Base-by-base conservation (phyloP, 92 coral and sea anemone species). In the Bergia puertoricense region DNA sequence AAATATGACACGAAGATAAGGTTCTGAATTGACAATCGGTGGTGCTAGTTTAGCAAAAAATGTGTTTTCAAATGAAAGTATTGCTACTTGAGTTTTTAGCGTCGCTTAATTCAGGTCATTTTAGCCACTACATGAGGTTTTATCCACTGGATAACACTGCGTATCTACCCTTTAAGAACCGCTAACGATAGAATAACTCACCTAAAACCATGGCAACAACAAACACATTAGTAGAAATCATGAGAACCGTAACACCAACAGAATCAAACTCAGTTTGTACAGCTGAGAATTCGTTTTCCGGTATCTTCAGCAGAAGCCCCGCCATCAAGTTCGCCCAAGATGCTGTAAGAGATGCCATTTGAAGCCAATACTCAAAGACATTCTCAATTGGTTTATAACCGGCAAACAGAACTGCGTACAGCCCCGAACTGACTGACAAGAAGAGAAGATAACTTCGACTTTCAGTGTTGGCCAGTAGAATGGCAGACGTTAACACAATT, bases 321-420 rank as follows among this genome's bases (percentile, higher is more conserved):
- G 83, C 83, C 65, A 88, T 90, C 81, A 92, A 50, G 76, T 91
- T 92, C 13, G 86, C 84, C 81, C 89, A 92, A 71, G 73, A 82
- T 36, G 94, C 90, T 10, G 87, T 9, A n/a, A 92, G 83, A 57
- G 94, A 90, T 22, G 87, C 90, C 75, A 90, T 85, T 75, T 92
- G 92, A 71, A 90, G 86, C 94, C 93, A 92, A 88, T 92, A 92
- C 86, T 92, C 94, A 85, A 92, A 88, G 40, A 30, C 42, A 79
- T 92, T 86, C 39, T 88, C 54, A 66, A 92, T 90, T 38, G 94
- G 94, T 71, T 92, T 90, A 89, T 78, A 92, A 84, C 89, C 80
- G 11, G 93, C 93, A 86, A 90, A 89, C 51, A 92, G 85, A 36
- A 92, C 76, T n/a, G 93, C 66, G 85, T 92, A 92, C 59, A 88